Conservation (phyloP, 2,113 vertebrate genomes). For the Phasianus colchicus region DNA sequence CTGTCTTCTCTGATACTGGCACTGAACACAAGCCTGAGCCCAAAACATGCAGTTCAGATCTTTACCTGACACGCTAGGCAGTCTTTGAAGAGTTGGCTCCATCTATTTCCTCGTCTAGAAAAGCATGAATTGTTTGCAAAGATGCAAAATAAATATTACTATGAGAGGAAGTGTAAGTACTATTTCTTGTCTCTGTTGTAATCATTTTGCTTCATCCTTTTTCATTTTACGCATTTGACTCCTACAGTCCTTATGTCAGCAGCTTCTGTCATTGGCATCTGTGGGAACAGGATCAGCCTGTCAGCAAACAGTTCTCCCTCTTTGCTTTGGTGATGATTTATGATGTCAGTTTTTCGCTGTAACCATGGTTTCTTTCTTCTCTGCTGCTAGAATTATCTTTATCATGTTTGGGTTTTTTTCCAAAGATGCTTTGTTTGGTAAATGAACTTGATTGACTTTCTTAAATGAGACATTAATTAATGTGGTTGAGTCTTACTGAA, state of each 20-base stretch:
- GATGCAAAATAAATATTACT: not conserved
- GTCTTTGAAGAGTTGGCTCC: not conserved
- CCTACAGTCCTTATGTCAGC: not conserved
- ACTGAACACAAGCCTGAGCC: not conserved
- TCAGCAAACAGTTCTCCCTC: not conserved
- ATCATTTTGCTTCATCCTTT: constrained; percentile 9
- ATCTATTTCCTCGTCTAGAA: not conserved
- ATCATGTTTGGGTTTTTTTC: not conserved
- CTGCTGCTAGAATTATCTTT: not conserved
- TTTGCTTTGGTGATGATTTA: constrained; percentile 5
- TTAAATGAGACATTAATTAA: constrained; percentile 14
- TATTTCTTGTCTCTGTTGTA: constrained; percentile 12
- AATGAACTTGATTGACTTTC: constrained; percentile 25
- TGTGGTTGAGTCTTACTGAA: constrained; percentile 16
- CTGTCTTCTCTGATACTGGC: not conserved
- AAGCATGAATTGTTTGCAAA: not conserved
- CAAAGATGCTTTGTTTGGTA: not conserved
- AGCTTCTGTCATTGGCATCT: constrained; percentile 29
- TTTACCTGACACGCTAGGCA: not conserved
- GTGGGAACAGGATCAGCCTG: constrained; percentile 17
- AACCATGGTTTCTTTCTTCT: constrained; percentile 4
- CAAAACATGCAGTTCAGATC: not conserved
- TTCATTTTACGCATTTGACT: not conserved
- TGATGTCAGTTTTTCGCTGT: constrained; percentile 11
- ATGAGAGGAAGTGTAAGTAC: not conserved